Conservation (phyloP, 2,888 invertebrate species). For the Parnassius smintheus region DNA sequence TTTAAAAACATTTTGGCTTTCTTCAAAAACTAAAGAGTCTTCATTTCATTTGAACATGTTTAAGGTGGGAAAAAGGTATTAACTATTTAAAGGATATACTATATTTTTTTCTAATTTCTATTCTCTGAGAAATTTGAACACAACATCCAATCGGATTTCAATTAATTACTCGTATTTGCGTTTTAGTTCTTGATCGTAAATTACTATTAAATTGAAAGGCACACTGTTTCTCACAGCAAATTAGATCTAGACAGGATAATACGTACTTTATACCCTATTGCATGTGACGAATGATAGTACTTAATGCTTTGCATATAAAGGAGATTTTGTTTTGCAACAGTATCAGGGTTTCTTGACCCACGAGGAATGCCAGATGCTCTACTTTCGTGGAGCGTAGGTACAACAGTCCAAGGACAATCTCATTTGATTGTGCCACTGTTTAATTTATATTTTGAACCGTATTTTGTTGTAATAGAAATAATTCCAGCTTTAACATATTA, state of each 20-base stretch:
- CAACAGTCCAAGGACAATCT: slow-evolving; percentile 47
- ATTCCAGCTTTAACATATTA: too few relatives aligned
- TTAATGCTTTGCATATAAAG: slow-evolving; percentile 24
- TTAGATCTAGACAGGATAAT: slow-evolving; percentile 48
- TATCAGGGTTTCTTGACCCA: slow-evolving; percentile 42
- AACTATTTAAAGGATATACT: too few relatives aligned
- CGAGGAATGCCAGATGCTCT: slow-evolving; percentile 61
- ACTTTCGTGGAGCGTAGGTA: slow-evolving; percentile 49
- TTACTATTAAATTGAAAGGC: slow-evolving; percentile 57
- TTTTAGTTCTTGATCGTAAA: slow-evolving; percentile 4
- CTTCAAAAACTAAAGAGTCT: too few relatives aligned
- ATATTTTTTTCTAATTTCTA: too few relatives aligned
- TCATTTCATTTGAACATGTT: too few relatives aligned
- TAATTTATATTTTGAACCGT: not conserved
- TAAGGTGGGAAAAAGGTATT: too few relatives aligned
- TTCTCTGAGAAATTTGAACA: too few relatives aligned
- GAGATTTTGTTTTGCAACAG: slow-evolving; percentile 24
- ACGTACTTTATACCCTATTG: slow-evolving; percentile 30
- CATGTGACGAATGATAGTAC: slow-evolving; percentile 26
- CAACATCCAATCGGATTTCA: not conserved
- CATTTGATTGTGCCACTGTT: slow-evolving; percentile 18
- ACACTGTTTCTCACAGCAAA: slow-evolving; percentile 67
- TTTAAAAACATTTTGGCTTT: too few relatives aligned
- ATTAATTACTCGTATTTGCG: slow-evolving; percentile 1
- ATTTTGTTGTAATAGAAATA: not conserved